A percentile compares a stretch with the other conserved stretches of the same genome.
Evolutionary conservation across 2,797 vertebrate genomes (phyloP).

Genomic region (Notoglanidium macrostoma): DNA sequence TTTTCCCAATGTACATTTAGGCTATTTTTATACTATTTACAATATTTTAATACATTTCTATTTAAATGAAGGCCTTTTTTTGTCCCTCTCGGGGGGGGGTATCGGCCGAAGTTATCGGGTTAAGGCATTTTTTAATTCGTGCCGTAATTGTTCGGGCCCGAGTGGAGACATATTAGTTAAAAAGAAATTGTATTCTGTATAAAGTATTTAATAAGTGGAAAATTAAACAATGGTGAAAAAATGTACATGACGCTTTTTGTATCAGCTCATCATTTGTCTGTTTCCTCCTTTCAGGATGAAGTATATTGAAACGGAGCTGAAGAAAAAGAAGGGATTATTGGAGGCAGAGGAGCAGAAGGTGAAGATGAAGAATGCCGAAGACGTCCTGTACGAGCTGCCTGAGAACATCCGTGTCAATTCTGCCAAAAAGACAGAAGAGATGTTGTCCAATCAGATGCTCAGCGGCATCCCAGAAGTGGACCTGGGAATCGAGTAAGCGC

Average conservation of each 20-base stretch:
- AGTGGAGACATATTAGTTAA: too few relatives aligned
- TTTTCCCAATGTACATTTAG: too few relatives aligned
- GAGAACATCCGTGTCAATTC: slow-evolving; percentile 94
- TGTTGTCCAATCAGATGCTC: slow-evolving; percentile 99
- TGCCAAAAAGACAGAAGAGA: slow-evolving; percentile 97
- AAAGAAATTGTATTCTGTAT: background rate
- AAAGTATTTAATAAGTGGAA: background rate
- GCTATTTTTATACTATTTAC: too few relatives aligned
- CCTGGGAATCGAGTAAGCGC: slow-evolving; percentile 91
- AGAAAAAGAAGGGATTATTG: slow-evolving; percentile 85
- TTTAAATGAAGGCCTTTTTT: too few relatives aligned
- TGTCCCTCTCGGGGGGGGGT: too few relatives aligned
- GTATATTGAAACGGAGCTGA: slow-evolving; percentile 82
- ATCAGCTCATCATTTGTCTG: background rate
- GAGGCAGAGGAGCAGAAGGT: slow-evolving; percentile 91
- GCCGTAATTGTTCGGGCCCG: too few relatives aligned
- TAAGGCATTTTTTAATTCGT: too few relatives aligned
- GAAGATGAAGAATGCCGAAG: slow-evolving; percentile 92
- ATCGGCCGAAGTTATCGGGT: too few relatives aligned
- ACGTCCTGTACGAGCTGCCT: slow-evolving; percentile 91
- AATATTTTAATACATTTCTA: too few relatives aligned
- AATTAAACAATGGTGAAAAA: background rate
- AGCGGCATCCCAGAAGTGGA: slow-evolving; percentile 98
- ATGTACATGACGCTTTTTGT: background rate
- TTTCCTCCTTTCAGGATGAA: slow-evolving; percentile 73